A percentile compares a stretch with the other conserved stretches of the same genome.
Conservation (phyloP, 2,797 vertebrate genomes). For the Peromyscus melanophrys region DNA sequence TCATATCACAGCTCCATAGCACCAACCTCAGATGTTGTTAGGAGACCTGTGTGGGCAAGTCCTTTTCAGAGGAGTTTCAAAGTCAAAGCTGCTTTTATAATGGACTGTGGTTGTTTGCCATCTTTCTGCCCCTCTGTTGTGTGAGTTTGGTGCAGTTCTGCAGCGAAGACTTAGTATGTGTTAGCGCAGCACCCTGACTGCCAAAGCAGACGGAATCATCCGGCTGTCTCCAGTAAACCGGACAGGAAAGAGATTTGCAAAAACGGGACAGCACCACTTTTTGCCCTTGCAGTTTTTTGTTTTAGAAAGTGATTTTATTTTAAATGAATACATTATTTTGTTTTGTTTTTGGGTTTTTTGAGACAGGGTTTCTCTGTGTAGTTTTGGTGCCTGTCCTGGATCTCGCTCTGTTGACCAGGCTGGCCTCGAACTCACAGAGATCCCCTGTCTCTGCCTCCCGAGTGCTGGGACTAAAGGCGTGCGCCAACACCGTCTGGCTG, state of each 20-base stretch:
- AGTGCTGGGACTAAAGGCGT: too few species aligned
- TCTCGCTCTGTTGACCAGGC: too few species aligned
- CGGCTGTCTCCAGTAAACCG: neutral
- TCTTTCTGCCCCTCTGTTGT: neutral
- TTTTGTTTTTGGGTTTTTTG: too few species aligned
- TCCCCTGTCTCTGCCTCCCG: too few species aligned
- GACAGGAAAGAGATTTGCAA: neutral
- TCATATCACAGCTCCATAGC: neutral
- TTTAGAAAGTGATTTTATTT: slow-evolving; percentile 28
- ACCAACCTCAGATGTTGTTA: neutral
- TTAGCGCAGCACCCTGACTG: neutral
- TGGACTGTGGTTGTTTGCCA: neutral
- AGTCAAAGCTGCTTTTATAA: slow-evolving; percentile 25
- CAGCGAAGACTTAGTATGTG: neutral
- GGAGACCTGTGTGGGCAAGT: neutral
- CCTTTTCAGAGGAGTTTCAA: neutral
- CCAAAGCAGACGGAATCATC: neutral
- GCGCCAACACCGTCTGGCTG: too few species aligned
- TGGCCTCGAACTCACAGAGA: too few species aligned
- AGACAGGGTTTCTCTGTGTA: too few species aligned
- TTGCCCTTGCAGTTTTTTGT: neutral
- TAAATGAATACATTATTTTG: neutral
- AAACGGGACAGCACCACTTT: neutral
- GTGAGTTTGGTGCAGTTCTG: neutral
- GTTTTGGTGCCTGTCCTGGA: too few species aligned